These are phyloP conservation scores for Bhutanitis thaidina DNA, from an alignment of 2,888 invertebrate genomes.

Conservation along the genomic window DNA sequence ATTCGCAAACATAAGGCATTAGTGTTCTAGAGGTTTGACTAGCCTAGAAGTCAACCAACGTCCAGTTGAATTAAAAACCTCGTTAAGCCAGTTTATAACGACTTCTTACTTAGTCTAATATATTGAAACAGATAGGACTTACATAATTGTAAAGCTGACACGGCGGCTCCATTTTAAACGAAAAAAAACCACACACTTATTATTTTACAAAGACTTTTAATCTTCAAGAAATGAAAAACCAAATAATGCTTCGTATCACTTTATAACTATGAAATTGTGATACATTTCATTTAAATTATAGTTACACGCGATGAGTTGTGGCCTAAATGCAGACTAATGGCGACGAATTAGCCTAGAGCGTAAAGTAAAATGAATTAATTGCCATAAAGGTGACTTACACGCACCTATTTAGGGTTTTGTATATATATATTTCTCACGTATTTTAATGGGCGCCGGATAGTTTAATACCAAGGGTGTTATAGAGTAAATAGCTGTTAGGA, in stretches of 20 bases:
- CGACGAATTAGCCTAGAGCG: too few relatives aligned
- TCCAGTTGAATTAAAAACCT: slow-evolving; percentile 10
- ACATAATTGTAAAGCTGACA: slow-evolving; percentile 27
- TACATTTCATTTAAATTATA: too few relatives aligned
- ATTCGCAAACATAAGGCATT: not conserved
- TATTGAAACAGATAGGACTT: slow-evolving; percentile 15
- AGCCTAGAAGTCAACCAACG: not conserved
- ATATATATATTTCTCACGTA: too few relatives aligned
- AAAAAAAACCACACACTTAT: slow-evolving; percentile 5
- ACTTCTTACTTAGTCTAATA: slow-evolving; percentile 11
- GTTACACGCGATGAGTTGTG: not conserved
- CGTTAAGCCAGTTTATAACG: slow-evolving; percentile 5
- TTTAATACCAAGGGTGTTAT: too few relatives aligned
- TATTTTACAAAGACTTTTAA: not conserved
- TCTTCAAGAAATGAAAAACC: too few relatives aligned
- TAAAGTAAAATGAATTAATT: too few relatives aligned
- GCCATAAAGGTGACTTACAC: too few relatives aligned
- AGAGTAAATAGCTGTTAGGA: too few relatives aligned
- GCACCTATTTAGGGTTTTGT: too few relatives aligned
- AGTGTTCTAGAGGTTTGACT: not conserved
- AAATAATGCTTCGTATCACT: too few relatives aligned
- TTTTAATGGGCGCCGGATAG: too few relatives aligned
- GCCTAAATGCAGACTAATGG: not conserved
- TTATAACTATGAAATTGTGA: too few relatives aligned
- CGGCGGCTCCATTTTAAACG: slow-evolving; percentile 19